Percentiles rank a stretch among this genome's conserved stretches.
phyloP scores from a whole-genome alignment of 2,797 vertebrate species.

The Paedocypris micromegethes region DNA sequence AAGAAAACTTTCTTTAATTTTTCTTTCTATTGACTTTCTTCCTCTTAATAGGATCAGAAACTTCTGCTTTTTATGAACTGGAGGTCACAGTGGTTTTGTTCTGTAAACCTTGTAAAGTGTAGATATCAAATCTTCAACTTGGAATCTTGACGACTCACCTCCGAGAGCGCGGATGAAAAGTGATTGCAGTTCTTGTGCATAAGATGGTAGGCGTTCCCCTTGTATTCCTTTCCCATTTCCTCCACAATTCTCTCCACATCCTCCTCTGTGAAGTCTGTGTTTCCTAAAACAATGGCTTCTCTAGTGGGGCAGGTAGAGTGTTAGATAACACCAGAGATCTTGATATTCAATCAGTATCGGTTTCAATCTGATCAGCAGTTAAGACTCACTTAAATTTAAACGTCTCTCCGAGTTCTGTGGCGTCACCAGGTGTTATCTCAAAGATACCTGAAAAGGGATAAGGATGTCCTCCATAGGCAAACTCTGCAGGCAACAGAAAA shows the following conservation, averaged over 20 bases:
- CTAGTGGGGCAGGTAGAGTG: conserved; percentile 55
- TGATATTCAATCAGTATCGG: not conserved
- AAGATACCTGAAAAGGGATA: conserved; percentile 99
- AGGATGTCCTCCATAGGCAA: conserved; percentile 97
- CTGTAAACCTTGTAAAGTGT: too few species aligned
- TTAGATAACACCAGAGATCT: conserved; percentile 9
- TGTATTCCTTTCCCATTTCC: conserved; percentile 97
- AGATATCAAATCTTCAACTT: too few species aligned
- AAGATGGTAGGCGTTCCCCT: conserved; percentile 96
- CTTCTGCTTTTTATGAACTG: too few species aligned
- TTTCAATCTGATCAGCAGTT: not conserved
- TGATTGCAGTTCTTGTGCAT: conserved; percentile 99
- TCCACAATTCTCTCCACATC: conserved; percentile 95
- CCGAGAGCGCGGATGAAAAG: conserved; percentile 94
- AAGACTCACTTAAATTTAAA: conserved; percentile 97
- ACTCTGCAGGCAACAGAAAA: conserved; percentile 70
- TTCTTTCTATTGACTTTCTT: too few species aligned
- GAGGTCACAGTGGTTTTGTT: too few species aligned
- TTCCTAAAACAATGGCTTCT: conserved; percentile 94
- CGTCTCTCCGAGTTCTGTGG: conserved; percentile 93
- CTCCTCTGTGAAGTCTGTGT: conserved; percentile 95
- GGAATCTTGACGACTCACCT: conserved; percentile 65
- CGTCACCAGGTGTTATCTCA: conserved; percentile 95
- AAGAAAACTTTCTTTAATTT: too few species aligned
- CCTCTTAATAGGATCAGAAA: too few species aligned